Percentiles rank a stretch among this genome's conserved stretches.
These are phyloP conservation scores for Ammodytes dubius DNA, from an alignment of 2,113 vertebrate genomes.

Conservation along the genomic window DNA sequence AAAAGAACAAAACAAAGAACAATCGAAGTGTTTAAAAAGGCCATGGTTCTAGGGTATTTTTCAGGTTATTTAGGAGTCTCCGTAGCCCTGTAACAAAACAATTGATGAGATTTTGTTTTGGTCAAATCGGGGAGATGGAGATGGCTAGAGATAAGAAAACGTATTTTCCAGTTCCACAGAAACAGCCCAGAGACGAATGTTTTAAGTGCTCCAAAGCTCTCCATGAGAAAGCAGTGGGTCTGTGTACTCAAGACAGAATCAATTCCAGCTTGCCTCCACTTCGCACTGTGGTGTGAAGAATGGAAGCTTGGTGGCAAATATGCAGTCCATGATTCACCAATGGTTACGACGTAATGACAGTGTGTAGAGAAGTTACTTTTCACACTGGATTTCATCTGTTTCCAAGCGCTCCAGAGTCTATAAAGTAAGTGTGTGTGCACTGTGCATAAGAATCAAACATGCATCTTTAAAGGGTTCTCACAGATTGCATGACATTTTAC, in stretches of 20 bases:
- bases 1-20: too few species aligned
- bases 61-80: conserved; percentile 4
- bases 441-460: conserved; percentile 1
- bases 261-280: conserved; percentile 72
- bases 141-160: conserved; percentile 50
- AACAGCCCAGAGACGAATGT: conserved; percentile 18
- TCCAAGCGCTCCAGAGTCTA: not conserved
- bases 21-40: not conserved
- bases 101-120: conserved; percentile 48
- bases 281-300: conserved; percentile 61
- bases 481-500: too few species aligned
- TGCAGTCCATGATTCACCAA: conserved; percentile 22
- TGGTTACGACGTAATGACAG: conserved; percentile 33
- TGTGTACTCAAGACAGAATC: conserved; percentile 71
- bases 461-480: too few species aligned
- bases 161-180: conserved; percentile 1
- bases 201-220: conserved; percentile 41
- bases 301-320: conserved; percentile 67
- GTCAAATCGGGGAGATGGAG: conserved; percentile 50
- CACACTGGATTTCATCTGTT: conserved; percentile 9
- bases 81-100: conserved; percentile 40
- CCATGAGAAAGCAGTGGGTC: conserved; percentile 59
- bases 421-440: not conserved
- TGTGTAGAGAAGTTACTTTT: not conserved
- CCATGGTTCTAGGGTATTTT: not conserved